These are phyloP conservation scores for Andinoacara biseriatus DNA, from an alignment of 2,113 vertebrate genomes.

Conservation along the genomic window DNA sequence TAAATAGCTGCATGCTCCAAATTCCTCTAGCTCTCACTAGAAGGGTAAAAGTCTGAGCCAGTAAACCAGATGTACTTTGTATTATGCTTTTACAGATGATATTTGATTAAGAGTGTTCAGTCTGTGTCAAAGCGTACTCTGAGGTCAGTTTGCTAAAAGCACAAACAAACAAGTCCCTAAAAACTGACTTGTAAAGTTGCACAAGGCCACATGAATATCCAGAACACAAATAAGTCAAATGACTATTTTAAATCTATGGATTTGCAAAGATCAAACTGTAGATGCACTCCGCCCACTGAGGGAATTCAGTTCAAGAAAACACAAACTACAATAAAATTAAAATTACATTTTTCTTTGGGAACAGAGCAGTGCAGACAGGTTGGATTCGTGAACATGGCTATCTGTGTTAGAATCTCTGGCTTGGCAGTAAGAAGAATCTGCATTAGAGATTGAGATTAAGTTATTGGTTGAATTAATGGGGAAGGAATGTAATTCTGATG, in stretches of 20 bases:
- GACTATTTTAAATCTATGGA: not conserved
- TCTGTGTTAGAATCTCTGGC: not conserved
- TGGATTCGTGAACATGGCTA: not conserved
- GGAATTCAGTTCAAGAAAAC: not conserved
- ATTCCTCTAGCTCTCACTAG: conserved; percentile 17
- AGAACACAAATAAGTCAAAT: not conserved
- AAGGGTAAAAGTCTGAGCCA: not conserved
- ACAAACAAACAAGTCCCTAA: not conserved
- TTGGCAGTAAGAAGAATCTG: not conserved
- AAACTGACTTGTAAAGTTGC: not conserved
- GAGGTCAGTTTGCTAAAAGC: not conserved
- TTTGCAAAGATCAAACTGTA: not conserved
- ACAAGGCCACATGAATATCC: not conserved
- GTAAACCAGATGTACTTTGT: conserved; percentile 27
- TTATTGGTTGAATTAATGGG: not conserved
- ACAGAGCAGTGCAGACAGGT: not conserved
- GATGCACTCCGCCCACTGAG: not conserved
- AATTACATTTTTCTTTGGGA: not conserved
- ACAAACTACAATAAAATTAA: not conserved
- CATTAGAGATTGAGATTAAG: no score
- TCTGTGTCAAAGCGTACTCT: not conserved
- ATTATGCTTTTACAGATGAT: conserved; percentile 4
- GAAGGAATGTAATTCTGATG: not conserved
- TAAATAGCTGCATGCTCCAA: conserved; percentile 17
- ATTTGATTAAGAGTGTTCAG: not conserved